Conservation (phyloP, 2,113 vertebrate species). For the Perccottus glenii region DNA sequence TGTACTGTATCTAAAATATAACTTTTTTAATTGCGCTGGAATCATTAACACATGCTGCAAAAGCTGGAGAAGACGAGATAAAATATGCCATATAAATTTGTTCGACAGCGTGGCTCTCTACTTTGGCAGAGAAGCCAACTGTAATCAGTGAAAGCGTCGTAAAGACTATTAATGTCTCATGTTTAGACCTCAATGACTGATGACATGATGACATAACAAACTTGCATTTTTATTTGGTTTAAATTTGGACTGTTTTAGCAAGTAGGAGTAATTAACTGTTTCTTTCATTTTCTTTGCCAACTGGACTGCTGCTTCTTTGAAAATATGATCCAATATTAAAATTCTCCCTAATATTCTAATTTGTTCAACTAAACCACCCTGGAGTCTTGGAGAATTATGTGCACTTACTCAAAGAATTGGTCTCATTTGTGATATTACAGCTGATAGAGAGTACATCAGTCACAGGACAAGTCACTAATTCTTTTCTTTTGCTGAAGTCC, state of each 20-base stretch:
- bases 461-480: constrained; percentile 53
- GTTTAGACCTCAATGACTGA: background rate
- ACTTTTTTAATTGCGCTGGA: too few species aligned
- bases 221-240: constrained; percentile 39
- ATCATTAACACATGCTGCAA: background rate
- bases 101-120: constrained; percentile 6
- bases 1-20: background rate
- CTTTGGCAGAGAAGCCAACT: background rate
- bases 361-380: constrained; percentile 68
- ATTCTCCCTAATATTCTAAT: constrained; percentile 70
- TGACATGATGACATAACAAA: background rate
- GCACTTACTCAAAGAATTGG: constrained; percentile 68
- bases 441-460: constrained; percentile 59
- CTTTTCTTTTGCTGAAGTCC: constrained; percentile 35
- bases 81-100: constrained; percentile 4
- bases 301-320: constrained; percentile 60
- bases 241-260: constrained; percentile 54
- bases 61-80: constrained; percentile 1
- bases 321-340: constrained; percentile 71
- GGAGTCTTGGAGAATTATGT: constrained; percentile 60
- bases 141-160: background rate
- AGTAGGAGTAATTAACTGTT: constrained; percentile 59
- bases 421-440: constrained; percentile 54
- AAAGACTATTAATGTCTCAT: background rate
- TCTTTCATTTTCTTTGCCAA: constrained; percentile 69